Conservation (phyloP, 2,797 vertebrate genomes). For the Dipus sagitta region DNA sequence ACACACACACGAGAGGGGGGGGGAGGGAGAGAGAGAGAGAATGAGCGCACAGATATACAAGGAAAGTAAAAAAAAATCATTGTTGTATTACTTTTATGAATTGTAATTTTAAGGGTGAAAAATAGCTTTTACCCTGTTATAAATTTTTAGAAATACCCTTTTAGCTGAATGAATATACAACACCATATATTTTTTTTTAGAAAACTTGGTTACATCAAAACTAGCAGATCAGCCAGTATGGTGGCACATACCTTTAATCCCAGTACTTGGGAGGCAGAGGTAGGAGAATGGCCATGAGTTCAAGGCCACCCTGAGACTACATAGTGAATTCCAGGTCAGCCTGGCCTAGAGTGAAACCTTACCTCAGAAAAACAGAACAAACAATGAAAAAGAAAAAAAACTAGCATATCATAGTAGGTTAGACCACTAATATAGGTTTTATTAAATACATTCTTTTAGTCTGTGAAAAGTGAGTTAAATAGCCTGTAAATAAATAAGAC, state of each 20-base stretch:
- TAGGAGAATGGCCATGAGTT: too few relatives aligned
- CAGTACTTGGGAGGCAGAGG: too few relatives aligned
- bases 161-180: constrained; percentile 35
- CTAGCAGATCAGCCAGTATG: neutral
- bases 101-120: constrained; percentile 41
- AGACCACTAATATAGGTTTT: constrained; percentile 4
- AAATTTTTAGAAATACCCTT: constrained; percentile 32
- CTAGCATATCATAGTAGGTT: neutral
- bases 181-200: constrained; percentile 27
- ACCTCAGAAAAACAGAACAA: too few relatives aligned
- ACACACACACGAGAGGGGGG: too few relatives aligned
- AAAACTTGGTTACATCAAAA: constrained; percentile 38
- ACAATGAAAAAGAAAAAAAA: neutral
- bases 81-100: neutral
- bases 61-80: neutral
- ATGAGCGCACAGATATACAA: too few relatives aligned
- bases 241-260: too few relatives aligned
- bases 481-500: neutral
- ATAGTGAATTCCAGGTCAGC: too few relatives aligned
- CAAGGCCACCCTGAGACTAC: too few relatives aligned
- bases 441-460: constrained; percentile 12
- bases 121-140: constrained; percentile 33
- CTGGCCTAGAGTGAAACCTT: too few relatives aligned
- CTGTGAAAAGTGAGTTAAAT: constrained; percentile 40
- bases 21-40: too few relatives aligned